Evolutionary conservation across 2,113 vertebrate genomes (phyloP).

Genomic region (Onychostruthus taczanowskii): DNA sequence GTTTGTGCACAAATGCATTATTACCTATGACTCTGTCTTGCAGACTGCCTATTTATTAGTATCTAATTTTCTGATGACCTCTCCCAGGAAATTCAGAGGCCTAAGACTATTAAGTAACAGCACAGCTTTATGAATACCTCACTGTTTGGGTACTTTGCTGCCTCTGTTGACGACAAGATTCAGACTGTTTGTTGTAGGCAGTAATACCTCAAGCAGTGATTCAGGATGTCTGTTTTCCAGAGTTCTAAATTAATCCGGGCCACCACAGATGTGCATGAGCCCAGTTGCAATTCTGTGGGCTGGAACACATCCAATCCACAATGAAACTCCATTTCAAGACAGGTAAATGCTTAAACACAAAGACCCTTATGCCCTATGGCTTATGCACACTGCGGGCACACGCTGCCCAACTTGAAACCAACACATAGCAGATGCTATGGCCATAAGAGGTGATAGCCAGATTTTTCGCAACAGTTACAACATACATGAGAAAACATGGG

Average conservation of each 20-base stretch:
- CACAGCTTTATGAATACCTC: background rate
- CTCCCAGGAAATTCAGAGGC: background rate
- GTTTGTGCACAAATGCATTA: background rate
- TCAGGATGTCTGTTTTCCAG: background rate
- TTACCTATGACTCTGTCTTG: background rate
- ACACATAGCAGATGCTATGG: background rate
- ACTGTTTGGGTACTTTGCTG: background rate
- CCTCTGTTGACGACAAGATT: background rate
- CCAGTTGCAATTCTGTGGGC: background rate
- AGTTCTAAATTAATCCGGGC: background rate
- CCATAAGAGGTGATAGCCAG: background rate
- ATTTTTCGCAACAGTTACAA: background rate
- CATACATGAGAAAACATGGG: background rate
- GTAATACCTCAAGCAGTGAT: background rate
- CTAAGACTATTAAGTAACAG: background rate
- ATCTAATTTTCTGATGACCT: background rate
- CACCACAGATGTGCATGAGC: background rate
- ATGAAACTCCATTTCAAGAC: background rate
- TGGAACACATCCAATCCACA: background rate
- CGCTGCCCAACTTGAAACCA: background rate
- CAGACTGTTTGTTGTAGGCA: background rate
- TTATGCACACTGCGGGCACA: fast-evolving
- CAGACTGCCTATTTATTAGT: background rate
- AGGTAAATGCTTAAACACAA: background rate
- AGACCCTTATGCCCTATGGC: background rate